These are phyloP conservation scores for Myotis daubentonii DNA, from an alignment of 2,797 vertebrate genomes.

Conservation along the genomic window DNA sequence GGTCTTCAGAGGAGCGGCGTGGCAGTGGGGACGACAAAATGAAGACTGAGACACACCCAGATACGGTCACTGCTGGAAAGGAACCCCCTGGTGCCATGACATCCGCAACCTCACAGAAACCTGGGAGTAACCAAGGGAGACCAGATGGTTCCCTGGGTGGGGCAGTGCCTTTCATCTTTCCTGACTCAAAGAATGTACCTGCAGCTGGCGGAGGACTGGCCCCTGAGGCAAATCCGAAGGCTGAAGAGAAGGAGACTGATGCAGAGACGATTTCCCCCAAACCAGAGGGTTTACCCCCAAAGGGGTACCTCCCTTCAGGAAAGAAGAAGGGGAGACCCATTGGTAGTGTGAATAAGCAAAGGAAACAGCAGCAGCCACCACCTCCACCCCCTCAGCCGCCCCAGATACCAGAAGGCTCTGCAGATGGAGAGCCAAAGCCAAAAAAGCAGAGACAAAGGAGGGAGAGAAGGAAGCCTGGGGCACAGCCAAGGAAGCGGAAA, in stretches of 20 bases:
- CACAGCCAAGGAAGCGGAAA: conserved; percentile 86
- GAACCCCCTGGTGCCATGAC: conserved; percentile 75
- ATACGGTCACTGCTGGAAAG: conserved; percentile 78
- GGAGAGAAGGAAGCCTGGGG: conserved; percentile 90
- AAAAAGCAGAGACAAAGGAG: conserved; percentile 87
- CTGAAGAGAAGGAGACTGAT: conserved; percentile 86
- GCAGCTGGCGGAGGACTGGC: conserved; percentile 73
- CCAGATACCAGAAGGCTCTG: conserved; percentile 85
- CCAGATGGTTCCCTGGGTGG: conserved; percentile 83
- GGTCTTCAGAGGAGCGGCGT: conserved; percentile 86
- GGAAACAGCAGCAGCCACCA: conserved; percentile 89
- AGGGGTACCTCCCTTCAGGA: conserved; percentile 98
- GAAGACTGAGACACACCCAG: conserved; percentile 83
- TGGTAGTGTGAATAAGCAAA: conserved; percentile 98
- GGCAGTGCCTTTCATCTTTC: conserved; percentile 77
- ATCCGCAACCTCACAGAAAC: conserved; percentile 81
- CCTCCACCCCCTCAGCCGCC: conserved; percentile 78
- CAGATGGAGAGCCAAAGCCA: conserved; percentile 83
- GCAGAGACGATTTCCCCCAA: conserved; percentile 85
- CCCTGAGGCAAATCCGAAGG: conserved; percentile 83
- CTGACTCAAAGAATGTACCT: conserved; percentile 84
- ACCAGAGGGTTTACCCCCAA: conserved; percentile 90
- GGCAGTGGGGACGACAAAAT: conserved; percentile 83
- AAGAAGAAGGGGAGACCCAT: conserved; percentile 99
- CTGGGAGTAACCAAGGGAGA: conserved; percentile 82